These are phyloP conservation scores for Mesoligia furuncula DNA, from an alignment of 2,888 invertebrate genomes.

Conservation along the genomic window DNA sequence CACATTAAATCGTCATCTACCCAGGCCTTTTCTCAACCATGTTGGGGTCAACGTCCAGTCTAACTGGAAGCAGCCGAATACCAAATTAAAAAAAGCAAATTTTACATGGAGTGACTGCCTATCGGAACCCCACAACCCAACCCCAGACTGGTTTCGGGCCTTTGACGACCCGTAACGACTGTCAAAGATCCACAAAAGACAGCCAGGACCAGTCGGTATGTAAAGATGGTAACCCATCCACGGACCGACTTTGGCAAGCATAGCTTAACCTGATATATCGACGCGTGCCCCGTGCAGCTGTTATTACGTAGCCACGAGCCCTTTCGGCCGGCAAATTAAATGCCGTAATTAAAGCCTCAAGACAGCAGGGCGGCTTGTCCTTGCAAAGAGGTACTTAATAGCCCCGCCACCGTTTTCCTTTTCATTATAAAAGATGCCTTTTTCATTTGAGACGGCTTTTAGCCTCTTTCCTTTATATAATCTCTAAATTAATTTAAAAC, in stretches of 20 bases:
- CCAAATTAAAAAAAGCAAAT: no score
- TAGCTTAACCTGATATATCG: background rate
- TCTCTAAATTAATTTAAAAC: constrained; percentile 10
- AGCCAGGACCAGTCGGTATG: background rate
- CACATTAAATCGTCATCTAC: constrained; percentile 26
- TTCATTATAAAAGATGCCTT: constrained; percentile 61
- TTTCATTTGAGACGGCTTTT: constrained; percentile 22
- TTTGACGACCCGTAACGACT: background rate
- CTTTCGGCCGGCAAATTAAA: constrained; percentile 35
- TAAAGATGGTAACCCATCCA: background rate
- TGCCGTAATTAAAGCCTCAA: constrained; percentile 72
- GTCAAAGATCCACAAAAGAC: background rate
- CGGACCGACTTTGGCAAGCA: background rate
- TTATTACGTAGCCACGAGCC: background rate
- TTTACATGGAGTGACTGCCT: no score
- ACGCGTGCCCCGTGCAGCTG: background rate
- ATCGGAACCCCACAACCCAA: no score
- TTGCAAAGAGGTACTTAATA: constrained; percentile 74
- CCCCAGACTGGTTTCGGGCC: constrained; percentile 31
- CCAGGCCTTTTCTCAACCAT: background rate
- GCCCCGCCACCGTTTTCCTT: constrained; percentile 70
- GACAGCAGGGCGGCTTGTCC: constrained; percentile 30
- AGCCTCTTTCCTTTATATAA: constrained; percentile 24
- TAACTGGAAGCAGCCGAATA: no score
- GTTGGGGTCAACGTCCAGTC: background rate